Conservation (phyloP, 1,140 invertebrate genomes). For the Ceratoteleas bidentatus region DNA sequence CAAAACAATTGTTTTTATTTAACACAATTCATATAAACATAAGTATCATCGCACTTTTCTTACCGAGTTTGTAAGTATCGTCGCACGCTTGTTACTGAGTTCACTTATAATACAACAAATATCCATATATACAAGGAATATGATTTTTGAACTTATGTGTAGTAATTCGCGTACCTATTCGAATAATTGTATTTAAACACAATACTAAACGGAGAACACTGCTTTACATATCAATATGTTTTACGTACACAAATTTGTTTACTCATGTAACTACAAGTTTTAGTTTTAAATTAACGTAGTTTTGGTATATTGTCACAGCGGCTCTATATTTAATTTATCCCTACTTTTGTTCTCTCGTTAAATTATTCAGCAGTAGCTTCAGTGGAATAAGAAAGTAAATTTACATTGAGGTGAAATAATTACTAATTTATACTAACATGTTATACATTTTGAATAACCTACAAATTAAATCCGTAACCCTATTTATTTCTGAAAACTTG, state of each 20-base stretch:
- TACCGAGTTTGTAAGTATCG: slow-evolving; percentile 67
- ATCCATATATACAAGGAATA: slow-evolving; percentile 70
- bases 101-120: slow-evolving; percentile 72
- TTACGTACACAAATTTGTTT: slow-evolving; percentile 39
- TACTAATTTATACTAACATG: too few species aligned
- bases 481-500: too few species aligned
- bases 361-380: slow-evolving; percentile 11
- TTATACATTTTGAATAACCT: too few species aligned
- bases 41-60: slow-evolving; percentile 65
- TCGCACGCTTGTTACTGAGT: slow-evolving; percentile 61
- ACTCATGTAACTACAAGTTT: slow-evolving; percentile 69
- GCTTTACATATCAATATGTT: slow-evolving; percentile 39
- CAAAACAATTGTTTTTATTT: slow-evolving; percentile 73
- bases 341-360: slow-evolving; percentile 68
- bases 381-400: too few species aligned
- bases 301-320: slow-evolving; percentile 82
- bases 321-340: slow-evolving; percentile 78
- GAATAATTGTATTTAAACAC: slow-evolving; percentile 51
- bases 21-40: slow-evolving; percentile 75
- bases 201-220: slow-evolving; percentile 53
- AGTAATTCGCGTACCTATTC: slow-evolving; percentile 51
- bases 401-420: too few species aligned
- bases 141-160: slow-evolving; percentile 67
- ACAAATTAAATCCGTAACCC: too few species aligned
- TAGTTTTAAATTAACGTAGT: slow-evolving; percentile 73